Evolutionary conservation across 2,113 vertebrate species (phyloP).

Genomic region (Cryptotis parvus): DNA sequence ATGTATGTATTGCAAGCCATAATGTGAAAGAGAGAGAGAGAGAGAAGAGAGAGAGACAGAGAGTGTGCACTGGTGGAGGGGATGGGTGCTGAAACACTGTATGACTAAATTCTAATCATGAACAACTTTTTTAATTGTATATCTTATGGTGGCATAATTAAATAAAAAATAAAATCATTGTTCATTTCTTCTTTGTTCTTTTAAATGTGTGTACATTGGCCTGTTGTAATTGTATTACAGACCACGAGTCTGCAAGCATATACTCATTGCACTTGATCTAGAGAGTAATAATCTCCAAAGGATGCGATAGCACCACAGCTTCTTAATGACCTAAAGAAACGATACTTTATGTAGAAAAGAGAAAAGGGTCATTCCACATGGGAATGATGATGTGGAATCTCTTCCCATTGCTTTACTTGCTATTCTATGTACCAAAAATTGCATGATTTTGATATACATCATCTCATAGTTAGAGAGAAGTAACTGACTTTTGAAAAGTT

Average conservation of each 20-base stretch:
- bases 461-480: neutral
- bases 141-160: too few species aligned
- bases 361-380: neutral
- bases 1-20: too few species aligned
- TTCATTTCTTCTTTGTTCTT: slow-evolving; percentile 17
- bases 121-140: too few species aligned
- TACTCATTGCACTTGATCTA: neutral
- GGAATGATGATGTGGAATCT: neutral
- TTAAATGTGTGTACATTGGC: neutral
- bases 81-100: too few species aligned
- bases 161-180: too few species aligned
- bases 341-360: neutral
- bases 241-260: neutral
- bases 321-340: slow-evolving; percentile 18
- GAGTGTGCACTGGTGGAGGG: too few species aligned
- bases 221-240: neutral
- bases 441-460: neutral
- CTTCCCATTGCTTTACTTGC: neutral
- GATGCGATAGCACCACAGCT: too few species aligned
- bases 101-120: too few species aligned
- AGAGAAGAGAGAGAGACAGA: too few species aligned
- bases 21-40: too few species aligned
- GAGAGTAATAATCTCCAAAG: neutral
- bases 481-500: neutral
- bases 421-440: neutral